These are phyloP conservation scores for Ranitomeya variabilis DNA, from an alignment of 2,113 vertebrate genomes.

Conservation along the genomic window DNA sequence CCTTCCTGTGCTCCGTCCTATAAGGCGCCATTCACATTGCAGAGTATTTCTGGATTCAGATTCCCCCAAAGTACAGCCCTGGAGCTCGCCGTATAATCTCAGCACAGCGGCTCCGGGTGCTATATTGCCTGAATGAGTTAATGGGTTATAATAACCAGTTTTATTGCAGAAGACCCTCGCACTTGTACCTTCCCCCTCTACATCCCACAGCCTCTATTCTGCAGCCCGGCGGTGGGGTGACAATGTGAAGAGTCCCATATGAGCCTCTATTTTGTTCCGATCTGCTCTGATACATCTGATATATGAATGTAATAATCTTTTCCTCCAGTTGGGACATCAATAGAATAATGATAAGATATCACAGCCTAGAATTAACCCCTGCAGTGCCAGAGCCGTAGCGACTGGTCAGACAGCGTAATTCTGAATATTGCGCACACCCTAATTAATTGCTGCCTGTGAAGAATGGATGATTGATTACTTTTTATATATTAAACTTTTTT, in stretches of 20 bases:
- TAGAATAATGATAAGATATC: not conserved
- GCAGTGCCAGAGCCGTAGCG: not conserved
- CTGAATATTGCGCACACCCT: no score
- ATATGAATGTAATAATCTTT: slow-evolving; percentile 20
- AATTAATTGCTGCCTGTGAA: no score
- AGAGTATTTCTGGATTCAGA: no score
- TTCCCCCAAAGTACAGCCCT: no score
- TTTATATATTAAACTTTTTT: not conserved
- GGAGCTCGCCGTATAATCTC: no score
- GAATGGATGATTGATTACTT: no score
- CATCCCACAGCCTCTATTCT: not conserved
- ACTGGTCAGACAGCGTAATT: not conserved
- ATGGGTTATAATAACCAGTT: not conserved
- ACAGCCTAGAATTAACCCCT: not conserved
- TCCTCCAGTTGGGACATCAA: slow-evolving; percentile 18
- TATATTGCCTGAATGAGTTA: not conserved
- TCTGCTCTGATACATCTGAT: not conserved
- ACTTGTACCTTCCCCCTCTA: not conserved
- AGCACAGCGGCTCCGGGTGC: no score
- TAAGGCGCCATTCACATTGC: no score
- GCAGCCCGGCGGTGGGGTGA: not conserved
- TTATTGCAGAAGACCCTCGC: no score
- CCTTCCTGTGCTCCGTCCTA: no score
- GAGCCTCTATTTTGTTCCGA: not conserved
- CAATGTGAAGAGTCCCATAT: not conserved